A percentile compares a stretch with the other conserved stretches of the same genome.
Conservation (phyloP, 2,888 invertebrate species). For the Portevinia maculata region DNA sequence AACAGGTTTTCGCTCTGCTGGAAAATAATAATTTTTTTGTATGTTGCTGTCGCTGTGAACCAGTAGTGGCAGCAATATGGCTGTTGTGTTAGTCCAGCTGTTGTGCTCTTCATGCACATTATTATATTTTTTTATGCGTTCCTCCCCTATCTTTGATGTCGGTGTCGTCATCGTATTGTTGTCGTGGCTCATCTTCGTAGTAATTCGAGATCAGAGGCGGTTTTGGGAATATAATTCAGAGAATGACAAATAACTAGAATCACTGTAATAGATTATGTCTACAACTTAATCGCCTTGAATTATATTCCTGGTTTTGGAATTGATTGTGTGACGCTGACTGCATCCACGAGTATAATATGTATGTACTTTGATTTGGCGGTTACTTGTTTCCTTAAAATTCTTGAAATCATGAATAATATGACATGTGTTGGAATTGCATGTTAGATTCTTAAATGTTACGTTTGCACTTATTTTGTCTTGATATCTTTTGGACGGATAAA, state of each 20-base stretch:
- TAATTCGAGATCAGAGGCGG: constrained; percentile 82
- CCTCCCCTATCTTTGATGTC: constrained; percentile 47
- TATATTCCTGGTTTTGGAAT: constrained; percentile 57
- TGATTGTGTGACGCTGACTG: constrained; percentile 56
- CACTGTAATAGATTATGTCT: constrained; percentile 83
- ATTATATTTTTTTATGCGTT: constrained; percentile 63
- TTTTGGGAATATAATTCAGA: constrained; percentile 79
- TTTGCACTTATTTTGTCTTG: constrained; percentile 41
- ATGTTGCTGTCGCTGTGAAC: constrained; percentile 47
- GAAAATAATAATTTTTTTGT: constrained; percentile 28
- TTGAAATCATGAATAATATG: constrained; percentile 46
- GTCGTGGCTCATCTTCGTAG: constrained; percentile 67
- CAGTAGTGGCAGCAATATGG: constrained; percentile 60
- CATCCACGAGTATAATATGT: not conserved
- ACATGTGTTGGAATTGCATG: constrained; percentile 47
- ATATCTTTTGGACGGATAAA: constrained; percentile 57
- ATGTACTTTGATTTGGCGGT: constrained; percentile 3
- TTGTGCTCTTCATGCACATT: constrained; percentile 76
- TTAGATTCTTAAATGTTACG: constrained; percentile 53
- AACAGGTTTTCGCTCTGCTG: constrained; percentile 79
- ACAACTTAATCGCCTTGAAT: constrained; percentile 83
- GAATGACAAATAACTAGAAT: constrained; percentile 83
- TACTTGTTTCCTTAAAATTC: constrained; percentile 47
- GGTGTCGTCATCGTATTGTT: constrained; percentile 57
- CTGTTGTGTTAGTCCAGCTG: constrained; percentile 67